A percentile compares a stretch with the other conserved stretches of the same genome.
Evolutionary conservation across 2,888 invertebrate species (phyloP).

Genomic region (Pseudococcus longispinus): DNA sequence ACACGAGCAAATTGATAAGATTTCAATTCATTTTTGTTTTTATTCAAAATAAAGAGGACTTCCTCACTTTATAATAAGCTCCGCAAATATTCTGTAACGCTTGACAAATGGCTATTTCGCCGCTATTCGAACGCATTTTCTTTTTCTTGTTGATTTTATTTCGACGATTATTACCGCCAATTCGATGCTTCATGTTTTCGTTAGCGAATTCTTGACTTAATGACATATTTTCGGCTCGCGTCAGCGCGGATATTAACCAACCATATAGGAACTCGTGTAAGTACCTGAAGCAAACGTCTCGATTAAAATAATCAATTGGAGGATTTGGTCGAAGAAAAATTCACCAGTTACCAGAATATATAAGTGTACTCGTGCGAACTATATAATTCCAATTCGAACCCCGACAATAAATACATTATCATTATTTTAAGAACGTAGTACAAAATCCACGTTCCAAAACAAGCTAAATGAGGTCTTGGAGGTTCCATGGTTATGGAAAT

Average conservation of each 20-base stretch:
- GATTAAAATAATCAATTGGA: background rate
- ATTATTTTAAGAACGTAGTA: slow-evolving; percentile 92
- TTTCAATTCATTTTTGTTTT: background rate
- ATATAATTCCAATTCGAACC: slow-evolving; percentile 94
- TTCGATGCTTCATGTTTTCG: slow-evolving; percentile 62
- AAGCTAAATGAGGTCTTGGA: slow-evolving; percentile 77
- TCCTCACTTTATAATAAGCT: slow-evolving; percentile 85
- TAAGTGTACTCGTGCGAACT: slow-evolving; percentile 96
- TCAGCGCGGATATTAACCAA: slow-evolving; percentile 89
- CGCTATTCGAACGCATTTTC: slow-evolving; percentile 74
- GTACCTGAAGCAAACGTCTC: slow-evolving; percentile 69
- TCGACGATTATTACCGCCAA: slow-evolving; percentile 65
- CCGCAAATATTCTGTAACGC: slow-evolving; percentile 93
- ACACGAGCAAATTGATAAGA: background rate
- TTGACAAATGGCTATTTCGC: slow-evolving; percentile 87
- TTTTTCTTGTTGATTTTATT: slow-evolving; percentile 71
- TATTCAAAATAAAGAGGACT: too few relatives aligned
- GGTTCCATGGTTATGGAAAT: slow-evolving; percentile 73
- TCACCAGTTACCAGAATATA: slow-evolving; percentile 78
- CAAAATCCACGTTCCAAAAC: slow-evolving; percentile 93
- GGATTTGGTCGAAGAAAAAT: background rate
- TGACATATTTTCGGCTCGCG: slow-evolving; percentile 85
- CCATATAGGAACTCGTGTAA: slow-evolving; percentile 93
- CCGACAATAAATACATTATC: slow-evolving; percentile 91
- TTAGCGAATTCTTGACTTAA: slow-evolving; percentile 75